Evolutionary conservation across 1,140 invertebrate genomes (phyloP).

Genomic region (Thalassaphorura encarpata): DNA sequence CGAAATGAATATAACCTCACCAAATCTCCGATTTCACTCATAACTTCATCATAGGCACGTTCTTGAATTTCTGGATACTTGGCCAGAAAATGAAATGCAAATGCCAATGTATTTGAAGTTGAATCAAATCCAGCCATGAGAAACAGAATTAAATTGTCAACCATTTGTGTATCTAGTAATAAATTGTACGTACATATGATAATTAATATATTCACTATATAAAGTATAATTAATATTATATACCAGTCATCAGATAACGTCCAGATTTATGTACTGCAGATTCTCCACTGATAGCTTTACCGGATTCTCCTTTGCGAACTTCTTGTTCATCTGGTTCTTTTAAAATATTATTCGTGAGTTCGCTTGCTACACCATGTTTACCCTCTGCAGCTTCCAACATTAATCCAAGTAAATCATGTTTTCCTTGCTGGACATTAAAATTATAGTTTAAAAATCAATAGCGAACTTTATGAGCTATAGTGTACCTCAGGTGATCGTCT

Average conservation of each 20-base stretch:
- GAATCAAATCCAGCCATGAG: constrained; percentile 30
- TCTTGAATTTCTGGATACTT: constrained; percentile 31
- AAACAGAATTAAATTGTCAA: constrained; percentile 30
- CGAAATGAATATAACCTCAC: too few species aligned
- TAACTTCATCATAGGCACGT: constrained; percentile 27
- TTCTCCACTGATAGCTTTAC: not conserved
- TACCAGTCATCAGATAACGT: constrained; percentile 22
- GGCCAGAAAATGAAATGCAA: constrained; percentile 26
- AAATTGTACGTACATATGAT: not conserved
- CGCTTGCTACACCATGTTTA: constrained; percentile 10
- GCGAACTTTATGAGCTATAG: too few species aligned
- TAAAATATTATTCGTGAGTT: constrained; percentile 24
- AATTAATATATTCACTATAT: not conserved
- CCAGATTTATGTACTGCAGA: not conserved
- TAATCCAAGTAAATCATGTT: constrained; percentile 24
- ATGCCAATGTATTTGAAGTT: constrained; percentile 30
- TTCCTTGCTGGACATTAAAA: not conserved
- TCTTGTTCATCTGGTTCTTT: constrained; percentile 16
- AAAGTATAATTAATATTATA: constrained; percentile 8
- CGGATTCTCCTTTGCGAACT: not conserved
- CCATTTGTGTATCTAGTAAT: constrained; percentile 20
- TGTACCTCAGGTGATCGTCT: constrained; percentile 15
- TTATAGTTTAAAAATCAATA: not conserved
- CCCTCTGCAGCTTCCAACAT: constrained; percentile 29
- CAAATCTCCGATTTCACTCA: constrained; percentile 28